Percentiles rank a stretch among this genome's conserved stretches.
phyloP scores from a whole-genome alignment of 2,797 vertebrate genomes.

The Parambassis ranga region DNA sequence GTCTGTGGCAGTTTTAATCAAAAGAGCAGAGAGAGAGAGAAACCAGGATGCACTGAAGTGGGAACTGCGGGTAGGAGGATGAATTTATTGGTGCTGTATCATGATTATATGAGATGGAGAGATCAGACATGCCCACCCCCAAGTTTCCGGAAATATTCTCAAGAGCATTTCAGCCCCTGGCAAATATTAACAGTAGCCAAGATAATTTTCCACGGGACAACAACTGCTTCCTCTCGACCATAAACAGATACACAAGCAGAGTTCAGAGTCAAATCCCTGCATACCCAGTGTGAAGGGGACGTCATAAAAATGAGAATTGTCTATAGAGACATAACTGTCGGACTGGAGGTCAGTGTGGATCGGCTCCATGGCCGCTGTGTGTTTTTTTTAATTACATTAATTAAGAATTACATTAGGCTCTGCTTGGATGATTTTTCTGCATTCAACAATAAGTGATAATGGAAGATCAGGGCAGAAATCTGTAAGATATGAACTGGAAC shows the following conservation, averaged over 20 bases:
- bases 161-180: conserved; percentile 27
- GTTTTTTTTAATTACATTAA: no score
- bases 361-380: no score
- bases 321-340: no score
- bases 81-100: conserved; percentile 31
- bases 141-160: conserved; percentile 37
- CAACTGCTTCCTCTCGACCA: not conserved
- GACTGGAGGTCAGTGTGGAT: no score
- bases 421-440: no score
- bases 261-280: not conserved
- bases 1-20: conserved; percentile 20
- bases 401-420: no score
- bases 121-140: conserved; percentile 47
- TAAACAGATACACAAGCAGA: not conserved
- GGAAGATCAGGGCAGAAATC: not conserved
- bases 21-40: not conserved
- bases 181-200: conserved; percentile 18
- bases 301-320: no score
- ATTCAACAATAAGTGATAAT: not conserved
- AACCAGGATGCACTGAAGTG: conserved; percentile 25
- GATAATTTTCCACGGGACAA: not conserved
- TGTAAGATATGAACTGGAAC: no score
- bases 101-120: conserved; percentile 31
- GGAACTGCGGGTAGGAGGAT: conserved; percentile 35
- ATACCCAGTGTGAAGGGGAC: not conserved